Evolutionary conservation across 2,113 vertebrate genomes (phyloP).

Genomic region (Hucho hucho): DNA sequence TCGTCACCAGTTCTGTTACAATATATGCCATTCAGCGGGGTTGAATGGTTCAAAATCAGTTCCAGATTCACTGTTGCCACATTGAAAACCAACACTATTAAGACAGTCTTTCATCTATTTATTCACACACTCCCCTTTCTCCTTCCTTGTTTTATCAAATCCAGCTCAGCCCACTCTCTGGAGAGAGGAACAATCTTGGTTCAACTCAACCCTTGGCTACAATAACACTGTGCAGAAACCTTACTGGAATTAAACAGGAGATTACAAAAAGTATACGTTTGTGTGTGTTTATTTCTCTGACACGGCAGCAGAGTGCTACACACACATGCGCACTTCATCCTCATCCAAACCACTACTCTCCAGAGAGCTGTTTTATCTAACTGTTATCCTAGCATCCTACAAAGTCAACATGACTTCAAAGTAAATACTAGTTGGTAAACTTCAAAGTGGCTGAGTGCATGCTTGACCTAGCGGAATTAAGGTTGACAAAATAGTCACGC

Average conservation of each 20-base stretch:
- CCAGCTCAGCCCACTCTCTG: not conserved
- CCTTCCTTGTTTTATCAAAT: too few relatives aligned
- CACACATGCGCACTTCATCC: not conserved
- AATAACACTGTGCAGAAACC: not conserved
- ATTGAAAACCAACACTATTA: too few relatives aligned
- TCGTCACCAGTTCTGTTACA: too few relatives aligned
- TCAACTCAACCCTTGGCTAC: too few relatives aligned
- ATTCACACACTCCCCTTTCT: not conserved
- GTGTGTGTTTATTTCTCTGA: too few relatives aligned
- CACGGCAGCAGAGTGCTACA: too few relatives aligned
- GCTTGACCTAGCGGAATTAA: constrained; percentile 45
- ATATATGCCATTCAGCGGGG: too few relatives aligned
- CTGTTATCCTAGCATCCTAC: constrained; percentile 52
- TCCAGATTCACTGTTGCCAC: not conserved
- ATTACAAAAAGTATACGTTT: not conserved
- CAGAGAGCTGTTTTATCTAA: constrained; percentile 54
- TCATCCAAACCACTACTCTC: constrained; percentile 19
- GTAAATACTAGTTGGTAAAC: constrained; percentile 44
- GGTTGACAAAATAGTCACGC: constrained; percentile 11
- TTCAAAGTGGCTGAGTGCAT: constrained; percentile 42
- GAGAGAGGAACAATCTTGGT: not conserved
- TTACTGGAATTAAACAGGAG: not conserved
- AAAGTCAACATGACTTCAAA: not conserved
- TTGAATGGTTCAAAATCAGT: too few relatives aligned
- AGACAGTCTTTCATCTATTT: not conserved